phyloP scores from a whole-genome alignment of 2,888 invertebrate genomes.

The Allolobophora icterica region DNA sequence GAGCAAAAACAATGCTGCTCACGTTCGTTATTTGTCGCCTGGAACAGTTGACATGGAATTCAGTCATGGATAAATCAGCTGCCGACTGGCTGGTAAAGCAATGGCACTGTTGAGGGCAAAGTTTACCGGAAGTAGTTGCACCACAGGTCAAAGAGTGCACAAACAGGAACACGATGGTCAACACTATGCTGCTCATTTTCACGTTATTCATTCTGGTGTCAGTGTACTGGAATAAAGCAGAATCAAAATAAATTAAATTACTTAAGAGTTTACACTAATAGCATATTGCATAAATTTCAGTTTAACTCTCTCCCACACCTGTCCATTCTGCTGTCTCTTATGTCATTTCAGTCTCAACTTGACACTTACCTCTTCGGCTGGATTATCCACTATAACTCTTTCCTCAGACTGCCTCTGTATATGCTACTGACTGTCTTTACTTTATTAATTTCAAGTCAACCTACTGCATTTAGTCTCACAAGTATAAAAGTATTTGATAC shows the following conservation, averaged over 20 bases:
- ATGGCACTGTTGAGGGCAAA: constrained; percentile 19
- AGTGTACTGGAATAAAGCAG: neutral
- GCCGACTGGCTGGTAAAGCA: neutral
- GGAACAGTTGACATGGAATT: constrained; percentile 33
- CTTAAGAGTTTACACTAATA: neutral
- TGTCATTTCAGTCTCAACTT: neutral
- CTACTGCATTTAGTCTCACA: neutral
- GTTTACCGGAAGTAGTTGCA: neutral
- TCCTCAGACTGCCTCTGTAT: neutral
- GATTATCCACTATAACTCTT: neutral
- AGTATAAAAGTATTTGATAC: neutral
- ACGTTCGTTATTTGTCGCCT: constrained; percentile 22
- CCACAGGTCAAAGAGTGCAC: neutral
- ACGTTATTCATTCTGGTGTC: neutral
- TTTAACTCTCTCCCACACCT: neutral
- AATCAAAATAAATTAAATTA: neutral
- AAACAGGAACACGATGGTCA: constrained; percentile 22
- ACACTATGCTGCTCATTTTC: neutral
- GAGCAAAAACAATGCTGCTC: neutral
- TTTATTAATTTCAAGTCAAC: neutral
- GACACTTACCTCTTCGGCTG: neutral
- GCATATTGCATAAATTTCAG: neutral
- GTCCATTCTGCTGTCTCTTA: neutral
- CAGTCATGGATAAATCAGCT: neutral
- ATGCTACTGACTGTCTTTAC: neutral